Percentiles rank a stretch among this genome's conserved stretches.
These are phyloP conservation scores for Ptyas mucosa DNA, from an alignment of 2,113 vertebrate species.

Conservation along the genomic window DNA sequence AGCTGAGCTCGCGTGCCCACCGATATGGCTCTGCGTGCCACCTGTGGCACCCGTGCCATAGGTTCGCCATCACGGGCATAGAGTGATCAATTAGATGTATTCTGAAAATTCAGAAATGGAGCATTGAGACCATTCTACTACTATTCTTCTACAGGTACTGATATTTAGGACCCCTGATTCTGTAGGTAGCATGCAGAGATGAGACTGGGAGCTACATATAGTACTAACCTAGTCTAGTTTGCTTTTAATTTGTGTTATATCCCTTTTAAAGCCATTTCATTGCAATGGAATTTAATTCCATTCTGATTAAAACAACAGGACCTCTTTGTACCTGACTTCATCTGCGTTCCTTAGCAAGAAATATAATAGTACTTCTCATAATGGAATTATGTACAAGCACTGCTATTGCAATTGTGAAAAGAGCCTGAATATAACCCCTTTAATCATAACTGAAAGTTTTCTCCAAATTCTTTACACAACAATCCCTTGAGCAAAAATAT, in stretches of 20 bases:
- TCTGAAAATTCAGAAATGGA: neutral
- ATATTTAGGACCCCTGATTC: neutral
- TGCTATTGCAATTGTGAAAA: neutral
- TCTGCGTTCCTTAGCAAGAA: neutral
- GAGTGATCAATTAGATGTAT: neutral
- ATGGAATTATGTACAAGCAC: neutral
- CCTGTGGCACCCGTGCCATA: too few relatives aligned
- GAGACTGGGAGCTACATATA: neutral
- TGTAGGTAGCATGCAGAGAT: neutral
- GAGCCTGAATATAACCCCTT: neutral
- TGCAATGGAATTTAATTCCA: neutral
- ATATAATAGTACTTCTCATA: neutral
- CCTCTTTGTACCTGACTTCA: slow-evolving; percentile 18
- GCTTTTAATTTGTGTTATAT: neutral
- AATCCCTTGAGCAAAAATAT: neutral
- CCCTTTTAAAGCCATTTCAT: neutral
- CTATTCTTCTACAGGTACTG: neutral
- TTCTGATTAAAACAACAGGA: slow-evolving; percentile 5
- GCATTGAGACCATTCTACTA: neutral
- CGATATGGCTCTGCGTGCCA: too few relatives aligned
- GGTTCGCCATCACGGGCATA: too few relatives aligned
- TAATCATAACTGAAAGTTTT: slow-evolving; percentile 11
- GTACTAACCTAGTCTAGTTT: neutral
- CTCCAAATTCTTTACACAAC: slow-evolving; percentile 16
- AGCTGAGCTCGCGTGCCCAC: too few relatives aligned